Base-by-base conservation (phyloP, 37 sponge, comb jelly and placozoan genomes). In the Ianthella basta region DNA sequence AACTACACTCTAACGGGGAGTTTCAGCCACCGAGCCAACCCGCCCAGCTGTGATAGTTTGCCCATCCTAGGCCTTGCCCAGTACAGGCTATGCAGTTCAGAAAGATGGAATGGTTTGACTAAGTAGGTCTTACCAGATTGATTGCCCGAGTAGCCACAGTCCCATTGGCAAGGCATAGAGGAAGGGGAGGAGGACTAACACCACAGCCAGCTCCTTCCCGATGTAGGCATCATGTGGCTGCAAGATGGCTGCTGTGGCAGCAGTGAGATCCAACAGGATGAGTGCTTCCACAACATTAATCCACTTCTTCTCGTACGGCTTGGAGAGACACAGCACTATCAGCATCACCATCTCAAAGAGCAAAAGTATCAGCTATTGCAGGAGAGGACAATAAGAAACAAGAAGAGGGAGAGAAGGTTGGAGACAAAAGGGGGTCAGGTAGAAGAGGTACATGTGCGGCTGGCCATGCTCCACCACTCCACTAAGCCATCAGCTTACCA, bases 171-270 rank as follows among this genome's bases (percentile, higher is more conserved):
- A 29, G 18, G 88, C 85, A 64, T 92, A 92, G 41, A 57, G 27
- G 37, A 83, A 92, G 23, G 92, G 92, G 33, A 92, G 81, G 6
- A 92, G 39, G 30, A 88, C 72, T 2, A 92, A 85, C 6, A 85
- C 21, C 21, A 37, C 59, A 15, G 74, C 55, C 53, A 92, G 81
- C 38, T 40, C 40, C 10, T 20, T 23, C 4, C 88, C 85, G 0
- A 85, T 68, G 1, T 86, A 81, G 68, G 59, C 77, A 40, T 59
- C 77, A 30, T 60, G 66, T 15, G 92, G 92, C 19, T 88, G 85
- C 15, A 92, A 80, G 67, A 88, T 87, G 25, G 92, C 89, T 12
- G 59, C 86, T 0, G 92, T 92, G 10, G 85, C 89, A 70, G 86
- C 29, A 12, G 88, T 60, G 33, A 92, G 83, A 57, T 89, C 53